Conservation (phyloP, 1,140 invertebrate genomes). For the Stenopsyche tienmushanensis region DNA sequence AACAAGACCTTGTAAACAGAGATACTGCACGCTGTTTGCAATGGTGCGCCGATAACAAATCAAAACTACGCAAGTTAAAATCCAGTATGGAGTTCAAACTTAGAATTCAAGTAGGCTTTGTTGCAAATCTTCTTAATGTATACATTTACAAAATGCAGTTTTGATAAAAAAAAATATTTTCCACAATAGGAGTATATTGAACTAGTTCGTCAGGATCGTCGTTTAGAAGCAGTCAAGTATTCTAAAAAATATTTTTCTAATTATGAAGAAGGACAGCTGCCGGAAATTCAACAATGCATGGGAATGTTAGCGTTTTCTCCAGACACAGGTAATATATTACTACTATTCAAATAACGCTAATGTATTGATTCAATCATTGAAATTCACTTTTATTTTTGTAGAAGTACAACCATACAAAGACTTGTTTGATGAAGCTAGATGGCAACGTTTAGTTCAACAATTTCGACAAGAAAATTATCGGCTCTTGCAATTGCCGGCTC, state of each 20-base stretch:
- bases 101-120: slow-evolving; percentile 66
- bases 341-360: background rate
- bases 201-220: slow-evolving; percentile 79
- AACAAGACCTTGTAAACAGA: slow-evolving; percentile 71
- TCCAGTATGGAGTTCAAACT: slow-evolving; percentile 91
- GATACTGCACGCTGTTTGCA: slow-evolving; percentile 88
- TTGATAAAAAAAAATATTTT: background rate
- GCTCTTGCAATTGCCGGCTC: slow-evolving; percentile 87
- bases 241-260: slow-evolving; percentile 89
- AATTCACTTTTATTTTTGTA: no score
- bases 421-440: slow-evolving; percentile 61
- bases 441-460: slow-evolving; percentile 84
- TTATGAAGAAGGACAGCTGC: slow-evolving; percentile 82
- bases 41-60: slow-evolving; percentile 98
- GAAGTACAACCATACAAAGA: slow-evolving; percentile 61
- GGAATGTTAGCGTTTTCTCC: slow-evolving; percentile 89
- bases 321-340: slow-evolving; percentile 61
- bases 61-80: slow-evolving; percentile 90
- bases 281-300: slow-evolving; percentile 92
- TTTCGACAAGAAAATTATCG: slow-evolving; percentile 93
- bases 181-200: slow-evolving; percentile 90
- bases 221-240: slow-evolving; percentile 91
- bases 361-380: background rate
- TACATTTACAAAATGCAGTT: background rate
- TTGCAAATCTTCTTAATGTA: background rate